A percentile compares a stretch with the other conserved stretches of the same genome.
Evolutionary conservation across 2,797 vertebrate genomes (phyloP).

Genomic region (Atherinosoma microstoma): DNA sequence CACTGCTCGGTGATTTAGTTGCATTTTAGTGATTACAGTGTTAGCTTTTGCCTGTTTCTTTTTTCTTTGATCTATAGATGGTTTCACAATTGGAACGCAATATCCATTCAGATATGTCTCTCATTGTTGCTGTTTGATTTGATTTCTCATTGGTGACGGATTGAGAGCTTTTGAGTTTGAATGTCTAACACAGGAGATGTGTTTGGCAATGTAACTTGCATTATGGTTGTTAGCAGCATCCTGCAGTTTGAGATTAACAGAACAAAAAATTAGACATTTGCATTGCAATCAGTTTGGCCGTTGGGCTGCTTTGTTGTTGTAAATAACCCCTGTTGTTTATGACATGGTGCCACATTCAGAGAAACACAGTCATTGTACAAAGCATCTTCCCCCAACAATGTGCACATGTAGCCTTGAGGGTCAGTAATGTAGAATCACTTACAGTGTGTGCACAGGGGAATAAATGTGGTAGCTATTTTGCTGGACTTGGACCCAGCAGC

Average conservation of each 20-base stretch:
- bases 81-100: constrained; percentile 18
- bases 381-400: constrained; percentile 36
- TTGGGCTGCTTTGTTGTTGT: constrained; percentile 43
- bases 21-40: constrained; percentile 37
- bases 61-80: constrained; percentile 3
- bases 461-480: constrained; percentile 21
- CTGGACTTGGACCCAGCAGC: constrained; percentile 19
- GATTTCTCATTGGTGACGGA: constrained; percentile 85
- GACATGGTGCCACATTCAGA: constrained; percentile 12
- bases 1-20: constrained; percentile 38
- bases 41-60: constrained; percentile 9
- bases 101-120: constrained; percentile 46
- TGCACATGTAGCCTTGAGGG: constrained; percentile 35
- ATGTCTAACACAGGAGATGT: constrained; percentile 31
- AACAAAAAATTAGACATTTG: constrained; percentile 22
- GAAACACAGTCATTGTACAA: constrained; percentile 20
- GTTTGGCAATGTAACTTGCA: constrained; percentile 38
- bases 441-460: constrained; percentile 21
- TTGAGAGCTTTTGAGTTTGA: constrained; percentile 46
- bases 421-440: constrained; percentile 32
- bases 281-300: constrained; percentile 32
- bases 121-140: constrained; percentile 67
- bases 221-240: constrained; percentile 41
- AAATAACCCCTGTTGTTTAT: constrained; percentile 32
- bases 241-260: constrained; percentile 38